Conservation (phyloP, 2,888 invertebrate species). For the Agrotis ipsilon region DNA sequence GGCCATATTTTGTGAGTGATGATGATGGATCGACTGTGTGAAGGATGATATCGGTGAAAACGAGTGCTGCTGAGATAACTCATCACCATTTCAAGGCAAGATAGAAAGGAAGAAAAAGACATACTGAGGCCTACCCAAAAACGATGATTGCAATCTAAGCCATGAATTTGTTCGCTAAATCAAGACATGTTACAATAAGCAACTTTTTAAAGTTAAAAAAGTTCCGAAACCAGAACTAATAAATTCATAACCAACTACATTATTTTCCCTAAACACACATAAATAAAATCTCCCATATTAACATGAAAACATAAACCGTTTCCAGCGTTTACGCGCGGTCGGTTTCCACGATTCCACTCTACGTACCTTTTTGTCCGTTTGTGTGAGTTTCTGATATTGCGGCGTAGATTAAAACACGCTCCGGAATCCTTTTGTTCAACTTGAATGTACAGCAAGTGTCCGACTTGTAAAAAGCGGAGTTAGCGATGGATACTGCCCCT, state of each 20-base stretch:
- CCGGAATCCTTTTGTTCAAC: slow-evolving; percentile 55
- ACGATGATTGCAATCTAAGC: no score
- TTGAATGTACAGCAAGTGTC: slow-evolving; percentile 54
- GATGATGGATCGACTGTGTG: no score
- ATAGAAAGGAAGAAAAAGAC: no score
- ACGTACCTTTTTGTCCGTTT: slow-evolving; percentile 40
- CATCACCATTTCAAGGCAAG: no score
- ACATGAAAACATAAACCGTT: slow-evolving; percentile 21
- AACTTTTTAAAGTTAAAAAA: background rate
- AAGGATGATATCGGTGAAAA: no score
- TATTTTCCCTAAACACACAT: background rate
- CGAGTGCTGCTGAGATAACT: no score
- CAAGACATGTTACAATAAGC: no score
- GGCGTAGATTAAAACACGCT: slow-evolving; percentile 57
- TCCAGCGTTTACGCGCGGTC: slow-evolving; percentile 27
- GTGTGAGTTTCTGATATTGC: slow-evolving; percentile 50
- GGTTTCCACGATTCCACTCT: slow-evolving; percentile 35
- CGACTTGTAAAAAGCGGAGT: slow-evolving; percentile 23
- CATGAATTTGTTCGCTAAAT: background rate
- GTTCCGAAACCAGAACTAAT: background rate
- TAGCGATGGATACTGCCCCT: slow-evolving; percentile 18
- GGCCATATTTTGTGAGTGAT: background rate
- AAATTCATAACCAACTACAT: background rate
- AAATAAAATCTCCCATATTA: slow-evolving; percentile 20
- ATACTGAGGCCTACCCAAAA: no score